A percentile compares a stretch with the other conserved stretches of the same genome.
These are phyloP conservation scores for Limnodromus scolopaceus DNA, from an alignment of 2,797 vertebrate genomes.

Conservation along the genomic window DNA sequence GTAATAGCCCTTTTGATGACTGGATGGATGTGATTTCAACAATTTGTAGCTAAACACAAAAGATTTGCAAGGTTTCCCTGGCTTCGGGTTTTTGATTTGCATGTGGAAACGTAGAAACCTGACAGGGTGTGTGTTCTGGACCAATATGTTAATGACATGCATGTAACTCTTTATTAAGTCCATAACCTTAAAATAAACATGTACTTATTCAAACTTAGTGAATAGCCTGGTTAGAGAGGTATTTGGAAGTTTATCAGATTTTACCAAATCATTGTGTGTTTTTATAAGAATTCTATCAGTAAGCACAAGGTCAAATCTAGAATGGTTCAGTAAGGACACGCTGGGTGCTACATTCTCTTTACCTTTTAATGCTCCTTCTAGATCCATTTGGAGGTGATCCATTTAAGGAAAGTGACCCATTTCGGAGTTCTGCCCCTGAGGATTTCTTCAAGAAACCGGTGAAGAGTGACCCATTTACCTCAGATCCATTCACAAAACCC, in stretches of 20 bases:
- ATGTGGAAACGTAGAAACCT: background rate
- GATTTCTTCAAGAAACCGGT: constrained; percentile 94
- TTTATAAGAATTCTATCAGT: background rate
- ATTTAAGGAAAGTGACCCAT: constrained; percentile 85
- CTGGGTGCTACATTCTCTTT: background rate
- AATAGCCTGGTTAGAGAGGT: background rate
- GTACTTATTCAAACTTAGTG: background rate
- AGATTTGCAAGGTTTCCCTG: background rate
- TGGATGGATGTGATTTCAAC: background rate
- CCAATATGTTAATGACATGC: background rate
- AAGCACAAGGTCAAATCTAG: background rate
- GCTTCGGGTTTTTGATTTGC: background rate
- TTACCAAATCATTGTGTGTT: background rate
- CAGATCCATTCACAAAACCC: constrained; percentile 91
- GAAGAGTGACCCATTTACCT: constrained; percentile 90
- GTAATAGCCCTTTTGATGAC: constrained; percentile 70
- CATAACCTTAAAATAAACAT: background rate
- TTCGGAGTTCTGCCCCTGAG: constrained; percentile 87
- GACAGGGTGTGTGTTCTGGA: background rate
- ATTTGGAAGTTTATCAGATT: background rate
- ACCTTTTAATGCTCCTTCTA: background rate
- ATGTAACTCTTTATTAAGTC: background rate
- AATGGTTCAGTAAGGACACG: background rate
- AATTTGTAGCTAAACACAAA: background rate
- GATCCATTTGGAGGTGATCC: constrained; percentile 83